Evolutionary conservation across 2,113 vertebrate genomes (phyloP).

Genomic region (Aegotheles bennettii): DNA sequence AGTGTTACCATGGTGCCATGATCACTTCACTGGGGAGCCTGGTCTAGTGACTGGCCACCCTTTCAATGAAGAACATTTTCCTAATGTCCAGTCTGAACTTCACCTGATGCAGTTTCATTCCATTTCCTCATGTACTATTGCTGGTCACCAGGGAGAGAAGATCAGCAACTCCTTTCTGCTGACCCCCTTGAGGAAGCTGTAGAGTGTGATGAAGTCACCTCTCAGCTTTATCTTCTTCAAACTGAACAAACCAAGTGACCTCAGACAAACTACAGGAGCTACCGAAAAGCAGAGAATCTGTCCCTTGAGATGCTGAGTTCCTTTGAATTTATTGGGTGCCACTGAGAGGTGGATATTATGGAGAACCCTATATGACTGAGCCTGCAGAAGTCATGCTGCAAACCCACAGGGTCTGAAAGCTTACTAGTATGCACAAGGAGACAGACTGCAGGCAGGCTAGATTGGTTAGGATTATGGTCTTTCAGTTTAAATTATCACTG

Average conservation of each 20-base stretch:
- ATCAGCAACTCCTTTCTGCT: not conserved
- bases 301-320: not conserved
- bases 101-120: not conserved
- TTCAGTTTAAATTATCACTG: accelerated
- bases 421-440: not conserved
- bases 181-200: not conserved
- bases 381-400: accelerated
- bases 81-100: not conserved
- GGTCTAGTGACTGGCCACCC: too few relatives aligned
- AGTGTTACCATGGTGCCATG: too few relatives aligned
- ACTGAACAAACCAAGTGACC: not conserved
- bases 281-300: not conserved
- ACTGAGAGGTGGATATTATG: not conserved
- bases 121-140: not conserved
- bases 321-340: not conserved
- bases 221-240: too few relatives aligned
- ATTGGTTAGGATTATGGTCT: not conserved
- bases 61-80: not conserved
- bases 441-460: not conserved
- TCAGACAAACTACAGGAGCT: not conserved
- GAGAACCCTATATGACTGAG: not conserved
- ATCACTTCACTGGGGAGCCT: too few relatives aligned
- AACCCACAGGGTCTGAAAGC: not conserved
- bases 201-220: not conserved
- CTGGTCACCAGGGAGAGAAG: not conserved